A percentile compares a stretch with the other conserved stretches of the same genome.
These are phyloP conservation scores for Corydoras maculifer DNA, from an alignment of 2,113 vertebrate genomes.

Conservation along the genomic window DNA sequence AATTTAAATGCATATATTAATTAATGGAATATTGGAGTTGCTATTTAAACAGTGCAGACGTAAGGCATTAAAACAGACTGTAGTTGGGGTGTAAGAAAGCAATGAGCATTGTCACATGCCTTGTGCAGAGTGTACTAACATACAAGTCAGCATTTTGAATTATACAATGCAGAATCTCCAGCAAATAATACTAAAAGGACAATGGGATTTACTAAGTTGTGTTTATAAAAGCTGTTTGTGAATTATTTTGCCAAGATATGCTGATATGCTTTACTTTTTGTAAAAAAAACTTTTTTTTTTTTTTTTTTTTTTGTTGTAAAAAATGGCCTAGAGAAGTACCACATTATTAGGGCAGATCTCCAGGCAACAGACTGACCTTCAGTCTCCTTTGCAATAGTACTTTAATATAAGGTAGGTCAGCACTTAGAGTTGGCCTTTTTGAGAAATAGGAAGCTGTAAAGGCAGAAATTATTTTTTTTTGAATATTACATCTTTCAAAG, in stretches of 20 bases:
- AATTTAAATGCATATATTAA: too few relatives aligned
- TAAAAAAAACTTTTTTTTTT: background rate
- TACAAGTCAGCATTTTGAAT: too few relatives aligned
- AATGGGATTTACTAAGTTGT: background rate
- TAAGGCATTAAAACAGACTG: too few relatives aligned
- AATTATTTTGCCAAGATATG: background rate
- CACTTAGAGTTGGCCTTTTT: slow-evolving; percentile 4
- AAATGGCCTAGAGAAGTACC: slow-evolving; percentile 10
- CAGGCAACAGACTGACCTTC: slow-evolving; percentile 36
- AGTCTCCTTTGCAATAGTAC: slow-evolving; percentile 36
- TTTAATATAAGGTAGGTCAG: slow-evolving; percentile 31
- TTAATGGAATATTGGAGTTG: too few relatives aligned
- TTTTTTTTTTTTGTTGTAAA: background rate
- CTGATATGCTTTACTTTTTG: slow-evolving; percentile 17
- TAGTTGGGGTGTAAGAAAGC: too few relatives aligned
- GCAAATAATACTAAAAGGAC: too few relatives aligned
- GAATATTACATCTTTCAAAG: background rate
- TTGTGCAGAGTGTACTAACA: too few relatives aligned
- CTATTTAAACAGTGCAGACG: too few relatives aligned
- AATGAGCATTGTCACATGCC: too few relatives aligned
- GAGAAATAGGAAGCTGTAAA: slow-evolving; percentile 3
- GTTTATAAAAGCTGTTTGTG: background rate
- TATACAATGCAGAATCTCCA: too few relatives aligned
- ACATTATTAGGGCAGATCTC: slow-evolving; percentile 39
- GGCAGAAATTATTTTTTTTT: slow-evolving; percentile 9